Evolutionary conservation across 2,797 vertebrate species (phyloP), one percentile per base, ranked within the genome.

Genomic region (Sebastes nivosus): DNA sequence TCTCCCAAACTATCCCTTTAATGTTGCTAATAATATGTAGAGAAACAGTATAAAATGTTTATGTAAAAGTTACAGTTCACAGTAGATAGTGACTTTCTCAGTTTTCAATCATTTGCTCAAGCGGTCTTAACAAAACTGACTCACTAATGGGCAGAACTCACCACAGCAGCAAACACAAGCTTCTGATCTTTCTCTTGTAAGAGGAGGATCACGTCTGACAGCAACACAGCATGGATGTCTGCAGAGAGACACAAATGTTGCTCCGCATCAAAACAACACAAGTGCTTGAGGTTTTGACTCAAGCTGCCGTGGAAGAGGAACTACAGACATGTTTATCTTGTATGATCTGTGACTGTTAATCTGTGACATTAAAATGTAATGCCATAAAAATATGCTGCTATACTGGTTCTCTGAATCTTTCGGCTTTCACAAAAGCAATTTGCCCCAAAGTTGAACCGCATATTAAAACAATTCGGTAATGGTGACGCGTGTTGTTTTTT

Each of bases 101-200:
- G 14, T 46, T 46, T 46, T 18, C 42, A 46, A 18, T 46, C 42
- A 46, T 46, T 46, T 46, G 42, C 42, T 46, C 14, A 46, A 14
- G 6, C 46, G 7, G 46, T 52, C 36, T 38, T 14, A 38, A 29
- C 29, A 64, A 24, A 25, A 46, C 8, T 6, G 4, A 16, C 13
- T 16, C 5, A 0, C 20, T 25, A 27, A 30, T 16, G 18, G 20
- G 32, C 13, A 36, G 32, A 72, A 87, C 97, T 82, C 92, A 99
- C 99, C 97, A 98, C 87, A 8, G 97, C 93, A n/a, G 97, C 97
- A 86, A 99, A 99, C 0, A 93, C 75, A 0, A 97, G 94, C 88
- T 97, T 98, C 94, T 99, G 98, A 86, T 99, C 99, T 81, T 99
- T 99, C 77, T 99, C 98, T 91, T 99, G 98, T n/a, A 99, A 87